These are phyloP conservation scores for Diorhabda elongata DNA, from an alignment of 1,140 invertebrate genomes.

Conservation along the genomic window DNA sequence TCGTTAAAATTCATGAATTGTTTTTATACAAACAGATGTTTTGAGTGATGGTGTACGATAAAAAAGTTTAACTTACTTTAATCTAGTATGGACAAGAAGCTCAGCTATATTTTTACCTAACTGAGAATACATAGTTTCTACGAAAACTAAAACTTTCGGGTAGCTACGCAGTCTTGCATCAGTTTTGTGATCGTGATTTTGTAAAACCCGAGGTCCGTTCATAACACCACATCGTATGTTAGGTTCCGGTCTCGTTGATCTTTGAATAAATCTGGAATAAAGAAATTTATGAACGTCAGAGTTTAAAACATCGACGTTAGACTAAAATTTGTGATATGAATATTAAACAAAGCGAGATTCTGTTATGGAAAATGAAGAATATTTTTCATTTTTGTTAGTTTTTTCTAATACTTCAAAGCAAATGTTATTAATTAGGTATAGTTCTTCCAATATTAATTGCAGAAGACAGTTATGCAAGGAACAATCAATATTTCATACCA, in stretches of 20 bases:
- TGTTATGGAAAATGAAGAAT: too few species aligned
- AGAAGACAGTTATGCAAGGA: too few species aligned
- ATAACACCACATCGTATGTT: conserved; percentile 74
- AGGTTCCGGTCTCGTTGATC: conserved; percentile 70
- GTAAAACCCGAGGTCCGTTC: conserved; percentile 55
- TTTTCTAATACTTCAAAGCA: too few species aligned
- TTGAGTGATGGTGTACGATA: too few species aligned
- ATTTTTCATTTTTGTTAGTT: too few species aligned
- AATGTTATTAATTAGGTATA: too few species aligned
- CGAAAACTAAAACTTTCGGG: conserved; percentile 88
- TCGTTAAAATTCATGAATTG: too few species aligned
- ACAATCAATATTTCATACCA: too few species aligned
- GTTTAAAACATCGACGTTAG: neutral
- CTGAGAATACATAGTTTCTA: conserved; percentile 90
- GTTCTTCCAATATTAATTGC: too few species aligned
- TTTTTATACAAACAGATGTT: too few species aligned
- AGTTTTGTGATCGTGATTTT: conserved; percentile 70
- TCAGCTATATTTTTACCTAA: conserved; percentile 90
- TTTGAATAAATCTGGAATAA: conserved; percentile 55
- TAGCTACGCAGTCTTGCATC: conserved; percentile 80
- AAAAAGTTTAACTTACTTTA: conserved; percentile 65
- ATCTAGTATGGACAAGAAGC: conserved; percentile 86
- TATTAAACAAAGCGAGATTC: too few species aligned
- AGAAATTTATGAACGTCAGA: neutral
- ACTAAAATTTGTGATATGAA: too few species aligned